Evolutionary conservation across 2,888 invertebrate genomes (phyloP), one percentile per base, ranked within the genome.

Genomic region (Drosophila algonquin): DNA sequence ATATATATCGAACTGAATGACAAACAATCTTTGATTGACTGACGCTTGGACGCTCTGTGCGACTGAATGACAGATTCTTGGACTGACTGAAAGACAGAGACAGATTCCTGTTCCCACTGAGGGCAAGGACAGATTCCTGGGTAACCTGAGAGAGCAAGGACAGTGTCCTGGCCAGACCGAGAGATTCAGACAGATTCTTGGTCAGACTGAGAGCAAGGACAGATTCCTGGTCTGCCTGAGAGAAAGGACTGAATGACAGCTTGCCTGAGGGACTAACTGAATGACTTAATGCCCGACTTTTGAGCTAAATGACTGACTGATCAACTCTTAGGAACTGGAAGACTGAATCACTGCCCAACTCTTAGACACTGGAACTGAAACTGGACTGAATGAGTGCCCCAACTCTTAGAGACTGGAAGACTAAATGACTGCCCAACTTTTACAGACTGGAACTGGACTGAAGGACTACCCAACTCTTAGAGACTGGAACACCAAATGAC

Each of bases 381-480:
- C 21, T 21, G 21, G 40, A n/a, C 14, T 40, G 40, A 40, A 40
- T 40, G 40, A 40, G n/a, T n/a, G n/a, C n/a, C 14, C 40, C 40
- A 2, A 14, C 7, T 40, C 40, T n/a, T 2, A 2, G 2, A 21
- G 21, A 21, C 21, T 54, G 69, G 51, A 54, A 56, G 58, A 58
- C 60, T 54, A 65, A 65, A 2, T 56, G 32, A 32, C 9, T n/a
- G 21, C 40, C 21, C 21, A 21, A 21, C 21, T 21, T 2, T 2
- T 21, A 21, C 1, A 21, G 21, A 21, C 21, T 21, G 21, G 3
- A 21, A 21, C 21, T 21, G 21, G 21, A 3, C 21, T 21, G 21
- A 21, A 3, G 3, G 21, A 21, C 21, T 18, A 2, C 1, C 18
- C 18, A 18, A 18, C 18, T 18, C 18, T 1, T 18, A 2, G 18